These are phyloP conservation scores for Drosophila rubida DNA, from an alignment of 2,888 invertebrate species.

Conservation along the genomic window DNA sequence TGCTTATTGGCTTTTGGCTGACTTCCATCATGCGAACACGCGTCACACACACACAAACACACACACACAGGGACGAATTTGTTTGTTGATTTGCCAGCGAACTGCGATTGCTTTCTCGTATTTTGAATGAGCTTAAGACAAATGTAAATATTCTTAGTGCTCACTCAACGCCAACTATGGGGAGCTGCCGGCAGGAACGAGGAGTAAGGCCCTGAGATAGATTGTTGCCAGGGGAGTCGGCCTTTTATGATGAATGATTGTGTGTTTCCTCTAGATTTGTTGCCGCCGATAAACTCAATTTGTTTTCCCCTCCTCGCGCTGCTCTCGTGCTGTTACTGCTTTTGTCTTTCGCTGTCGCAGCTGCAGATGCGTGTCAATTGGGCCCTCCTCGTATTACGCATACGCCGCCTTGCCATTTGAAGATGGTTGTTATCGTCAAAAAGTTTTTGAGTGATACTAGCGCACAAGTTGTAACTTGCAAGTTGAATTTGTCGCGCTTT, in stretches of 20 bases:
- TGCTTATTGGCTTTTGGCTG: constrained; percentile 70
- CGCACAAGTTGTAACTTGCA: constrained; percentile 36
- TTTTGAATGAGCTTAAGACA: constrained; percentile 71
- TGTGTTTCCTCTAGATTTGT: constrained; percentile 65
- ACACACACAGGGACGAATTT: no score
- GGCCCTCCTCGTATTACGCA: constrained; percentile 46
- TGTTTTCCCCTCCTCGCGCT: constrained; percentile 53
- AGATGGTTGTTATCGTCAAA: constrained; percentile 46
- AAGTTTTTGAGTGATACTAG: constrained; percentile 51
- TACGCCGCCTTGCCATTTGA: constrained; percentile 51
- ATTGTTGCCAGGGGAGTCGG: constrained; percentile 34
- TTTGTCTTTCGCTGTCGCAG: background rate
- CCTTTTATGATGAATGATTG: constrained; percentile 72
- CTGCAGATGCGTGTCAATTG: constrained; percentile 17
- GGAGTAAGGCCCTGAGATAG: constrained; percentile 10
- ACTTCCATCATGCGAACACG: constrained; percentile 20
- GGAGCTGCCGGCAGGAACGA: background rate
- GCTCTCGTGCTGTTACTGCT: background rate
- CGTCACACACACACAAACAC: constrained; percentile 6
- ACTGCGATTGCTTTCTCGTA: constrained; percentile 63
- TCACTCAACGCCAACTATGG: constrained; percentile 40
- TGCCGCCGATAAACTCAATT: constrained; percentile 73
- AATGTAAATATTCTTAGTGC: constrained; percentile 72
- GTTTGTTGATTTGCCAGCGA: constrained; percentile 57
- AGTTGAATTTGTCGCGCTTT: constrained; percentile 33